A percentile compares a stretch with the other conserved stretches of the same genome.
Conservation (phyloP, 2,888 invertebrate species). For the Drosophila formosana region DNA sequence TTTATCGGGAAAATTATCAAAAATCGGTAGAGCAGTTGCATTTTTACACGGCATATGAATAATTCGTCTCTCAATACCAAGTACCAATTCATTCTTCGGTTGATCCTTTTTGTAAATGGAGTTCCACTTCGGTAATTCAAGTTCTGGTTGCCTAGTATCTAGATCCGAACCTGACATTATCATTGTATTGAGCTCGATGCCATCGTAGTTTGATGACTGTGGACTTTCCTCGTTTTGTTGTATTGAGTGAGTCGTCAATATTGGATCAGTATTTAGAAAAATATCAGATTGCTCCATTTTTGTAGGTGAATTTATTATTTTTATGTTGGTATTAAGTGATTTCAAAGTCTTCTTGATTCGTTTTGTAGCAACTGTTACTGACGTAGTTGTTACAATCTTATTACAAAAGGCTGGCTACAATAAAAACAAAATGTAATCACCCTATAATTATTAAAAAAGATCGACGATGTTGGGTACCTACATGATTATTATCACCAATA, state of each 20-base stretch:
- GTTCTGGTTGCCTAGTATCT: background rate
- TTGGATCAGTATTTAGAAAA: background rate
- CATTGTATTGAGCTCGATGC: background rate
- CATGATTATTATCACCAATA: constrained; percentile 18
- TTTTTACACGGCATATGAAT: constrained; percentile 19
- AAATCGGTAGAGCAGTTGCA: background rate
- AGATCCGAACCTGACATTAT: constrained; percentile 18
- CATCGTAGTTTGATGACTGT: background rate
- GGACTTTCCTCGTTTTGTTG: too few relatives aligned
- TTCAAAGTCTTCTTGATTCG: constrained; percentile 23
- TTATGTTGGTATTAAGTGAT: constrained; percentile 17
- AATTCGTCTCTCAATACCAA: constrained; percentile 3
- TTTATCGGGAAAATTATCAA: background rate
- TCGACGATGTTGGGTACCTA: constrained; percentile 12
- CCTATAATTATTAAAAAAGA: background rate
- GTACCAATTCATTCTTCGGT: constrained; percentile 6
- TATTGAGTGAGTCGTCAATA: background rate
- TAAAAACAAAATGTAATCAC: background rate
- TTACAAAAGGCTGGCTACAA: constrained; percentile 21
- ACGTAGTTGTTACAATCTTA: constrained; percentile 5
- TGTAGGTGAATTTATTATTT: background rate
- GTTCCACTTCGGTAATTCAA: background rate
- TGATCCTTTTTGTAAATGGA: constrained; percentile 3
- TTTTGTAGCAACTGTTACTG: constrained; percentile 6
- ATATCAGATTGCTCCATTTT: background rate